A percentile compares a stretch with the other conserved stretches of the same genome.
phyloP scores from a whole-genome alignment of 2,113 vertebrate genomes.

The Poeciliopsis retropinna region DNA sequence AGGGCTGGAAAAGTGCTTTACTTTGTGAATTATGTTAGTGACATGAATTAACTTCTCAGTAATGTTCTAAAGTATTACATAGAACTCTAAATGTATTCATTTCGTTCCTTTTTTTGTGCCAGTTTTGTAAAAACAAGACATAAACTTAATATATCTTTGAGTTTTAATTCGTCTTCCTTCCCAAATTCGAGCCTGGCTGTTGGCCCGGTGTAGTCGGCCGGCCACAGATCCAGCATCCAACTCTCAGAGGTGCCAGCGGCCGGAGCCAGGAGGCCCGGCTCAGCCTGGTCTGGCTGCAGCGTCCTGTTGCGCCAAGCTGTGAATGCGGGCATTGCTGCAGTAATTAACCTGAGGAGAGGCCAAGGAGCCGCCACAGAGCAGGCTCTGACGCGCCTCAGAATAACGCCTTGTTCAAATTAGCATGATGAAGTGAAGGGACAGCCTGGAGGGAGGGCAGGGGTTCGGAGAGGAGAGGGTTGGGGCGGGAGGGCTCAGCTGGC shows the following conservation, averaged over 20 bases:
- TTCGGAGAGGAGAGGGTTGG: not conserved
- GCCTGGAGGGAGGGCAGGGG: not conserved
- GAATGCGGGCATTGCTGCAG: slow-evolving; percentile 90
- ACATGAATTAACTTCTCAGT: no score
- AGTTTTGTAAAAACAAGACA: no score
- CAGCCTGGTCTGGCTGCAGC: not conserved
- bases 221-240: slow-evolving; percentile 11
- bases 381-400: slow-evolving; percentile 89
- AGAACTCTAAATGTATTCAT: no score
- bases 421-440: slow-evolving; percentile 64
- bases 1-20: no score
- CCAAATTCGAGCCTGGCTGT: not conserved
- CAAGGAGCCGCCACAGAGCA: slow-evolving; percentile 92
- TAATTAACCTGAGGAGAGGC: slow-evolving; percentile 93
- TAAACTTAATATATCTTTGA: not conserved
- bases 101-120: no score
- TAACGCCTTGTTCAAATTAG: slow-evolving; percentile 96
- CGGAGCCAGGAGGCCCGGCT: slow-evolving; percentile 19
- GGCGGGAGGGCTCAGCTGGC: slow-evolving; percentile 22
- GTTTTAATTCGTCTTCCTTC: not conserved
- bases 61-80: no score
- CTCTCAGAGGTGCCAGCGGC: slow-evolving; percentile 3
- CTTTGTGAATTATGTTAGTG: no score
- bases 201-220: not conserved
- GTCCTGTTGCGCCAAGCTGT: slow-evolving; percentile 73